phyloP scores from a whole-genome alignment of 1,140 invertebrate species.

The Geopemphigus sp. region DNA sequence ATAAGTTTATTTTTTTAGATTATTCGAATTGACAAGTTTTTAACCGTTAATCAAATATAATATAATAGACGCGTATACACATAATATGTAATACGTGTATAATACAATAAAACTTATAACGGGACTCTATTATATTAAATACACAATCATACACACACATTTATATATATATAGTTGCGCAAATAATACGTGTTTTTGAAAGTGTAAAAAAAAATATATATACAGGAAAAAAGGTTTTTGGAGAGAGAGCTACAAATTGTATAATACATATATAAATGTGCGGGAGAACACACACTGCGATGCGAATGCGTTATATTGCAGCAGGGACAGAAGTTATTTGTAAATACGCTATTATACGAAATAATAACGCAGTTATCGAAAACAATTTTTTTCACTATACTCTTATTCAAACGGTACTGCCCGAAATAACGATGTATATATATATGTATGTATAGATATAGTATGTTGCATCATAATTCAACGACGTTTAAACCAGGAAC shows the following conservation, averaged over 20 bases:
- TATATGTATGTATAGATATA: not conserved
- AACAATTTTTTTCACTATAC: not conserved
- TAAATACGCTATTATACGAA: no score
- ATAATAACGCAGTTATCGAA: no score
- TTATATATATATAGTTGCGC: not conserved
- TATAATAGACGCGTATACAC: not conserved
- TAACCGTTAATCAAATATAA: slow-evolving; percentile 5
- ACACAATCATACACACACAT: no score
- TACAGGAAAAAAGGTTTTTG: slow-evolving; percentile 3
- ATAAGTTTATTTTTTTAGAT: no score
- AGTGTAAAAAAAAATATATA: slow-evolving; percentile 9
- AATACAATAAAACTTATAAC: not conserved
- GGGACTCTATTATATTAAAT: not conserved
- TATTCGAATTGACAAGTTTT: no score
- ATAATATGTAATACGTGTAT: no score
- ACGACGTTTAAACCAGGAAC: slow-evolving; percentile 17
- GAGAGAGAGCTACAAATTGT: slow-evolving; percentile 9
- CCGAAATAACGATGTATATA: no score
- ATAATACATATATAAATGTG: not conserved
- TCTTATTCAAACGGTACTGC: slow-evolving; percentile 17
- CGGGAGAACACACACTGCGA: slow-evolving; percentile 9
- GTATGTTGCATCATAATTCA: slow-evolving; percentile 39
- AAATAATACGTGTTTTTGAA: slow-evolving; percentile 21
- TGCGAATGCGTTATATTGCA: not conserved
- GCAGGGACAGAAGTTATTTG: not conserved